phyloP scores from a whole-genome alignment of 2,113 vertebrate species.

The Gambusia holbrooki region DNA sequence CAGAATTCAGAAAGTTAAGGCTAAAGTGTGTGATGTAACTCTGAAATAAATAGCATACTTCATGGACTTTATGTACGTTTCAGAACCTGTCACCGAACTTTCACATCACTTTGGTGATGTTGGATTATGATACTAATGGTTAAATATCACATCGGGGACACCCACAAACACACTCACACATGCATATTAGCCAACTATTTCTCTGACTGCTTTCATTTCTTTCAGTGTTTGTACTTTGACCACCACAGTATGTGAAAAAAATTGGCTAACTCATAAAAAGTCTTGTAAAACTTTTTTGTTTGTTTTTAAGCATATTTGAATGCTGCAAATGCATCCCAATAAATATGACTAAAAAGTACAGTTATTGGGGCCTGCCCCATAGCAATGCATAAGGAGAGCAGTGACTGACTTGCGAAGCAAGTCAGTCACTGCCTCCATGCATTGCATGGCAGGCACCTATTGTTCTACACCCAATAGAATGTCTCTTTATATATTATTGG shows the following conservation, averaged over 20 bases:
- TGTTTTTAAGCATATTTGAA: background rate
- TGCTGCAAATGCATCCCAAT: too few relatives aligned
- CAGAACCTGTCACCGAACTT: conserved; percentile 4
- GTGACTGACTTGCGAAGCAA: too few relatives aligned
- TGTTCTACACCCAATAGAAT: too few relatives aligned
- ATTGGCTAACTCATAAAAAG: background rate
- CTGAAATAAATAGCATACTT: conserved; percentile 24
- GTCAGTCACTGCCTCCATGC: too few relatives aligned
- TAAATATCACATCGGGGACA: too few relatives aligned
- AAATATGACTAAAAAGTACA: too few relatives aligned
- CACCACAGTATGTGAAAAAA: background rate
- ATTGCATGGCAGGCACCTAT: too few relatives aligned
- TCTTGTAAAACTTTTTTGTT: background rate
- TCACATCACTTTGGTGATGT: background rate
- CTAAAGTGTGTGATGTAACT: conserved; percentile 41
- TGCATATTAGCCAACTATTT: background rate
- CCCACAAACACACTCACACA: too few relatives aligned
- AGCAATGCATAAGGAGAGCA: too few relatives aligned
- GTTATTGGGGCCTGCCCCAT: too few relatives aligned
- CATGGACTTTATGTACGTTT: conserved; percentile 1
- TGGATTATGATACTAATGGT: too few relatives aligned
- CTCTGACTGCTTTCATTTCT: background rate
- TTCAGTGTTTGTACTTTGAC: background rate
- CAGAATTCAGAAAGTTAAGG: conserved; percentile 38
- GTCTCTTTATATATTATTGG: too few relatives aligned